These are phyloP conservation scores for Bolinopsis microptera DNA, from an alignment of 37 sponge, comb jelly and placozoan genomes.

Conservation along the genomic window DNA sequence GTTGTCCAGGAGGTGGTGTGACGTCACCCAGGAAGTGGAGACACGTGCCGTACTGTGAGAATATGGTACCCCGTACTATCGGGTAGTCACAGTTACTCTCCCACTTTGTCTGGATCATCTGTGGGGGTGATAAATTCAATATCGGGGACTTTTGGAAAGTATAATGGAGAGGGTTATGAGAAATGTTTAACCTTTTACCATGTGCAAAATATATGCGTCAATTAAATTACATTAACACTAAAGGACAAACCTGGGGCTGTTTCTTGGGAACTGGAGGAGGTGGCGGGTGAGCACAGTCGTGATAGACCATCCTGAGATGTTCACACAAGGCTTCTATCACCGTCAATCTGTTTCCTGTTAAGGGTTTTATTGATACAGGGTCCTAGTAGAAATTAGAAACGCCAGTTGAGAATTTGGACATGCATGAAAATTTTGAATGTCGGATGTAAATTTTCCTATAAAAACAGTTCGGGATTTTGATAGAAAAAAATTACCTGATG, in stretches of 20 bases:
- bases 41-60: slow-evolving; percentile 21
- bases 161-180: too few species aligned
- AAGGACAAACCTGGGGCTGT: slow-evolving; percentile 61
- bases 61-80: slow-evolving; percentile 10
- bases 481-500: neutral
- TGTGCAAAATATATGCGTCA: too few species aligned
- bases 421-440: too few species aligned
- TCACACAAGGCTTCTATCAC: slow-evolving; percentile 81
- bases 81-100: slow-evolving; percentile 60
- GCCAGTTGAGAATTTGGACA: too few species aligned
- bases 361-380: neutral
- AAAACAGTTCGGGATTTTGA: neutral
- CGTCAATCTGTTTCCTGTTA: slow-evolving; percentile 71
- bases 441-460: too few species aligned
- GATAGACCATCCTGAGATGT: slow-evolving; percentile 90
- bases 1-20: slow-evolving; percentile 37
- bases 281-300: slow-evolving; percentile 89
- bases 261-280: slow-evolving; percentile 73
- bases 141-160: too few species aligned
- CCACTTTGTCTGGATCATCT: slow-evolving; percentile 55
- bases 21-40: slow-evolving; percentile 51
- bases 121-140: too few species aligned
- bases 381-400: too few species aligned
- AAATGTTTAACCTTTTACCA: too few species aligned
- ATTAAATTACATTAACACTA: too few species aligned